Base-by-base conservation (phyloP, 2,888 invertebrate species). In the Phalera bucephala region DNA sequence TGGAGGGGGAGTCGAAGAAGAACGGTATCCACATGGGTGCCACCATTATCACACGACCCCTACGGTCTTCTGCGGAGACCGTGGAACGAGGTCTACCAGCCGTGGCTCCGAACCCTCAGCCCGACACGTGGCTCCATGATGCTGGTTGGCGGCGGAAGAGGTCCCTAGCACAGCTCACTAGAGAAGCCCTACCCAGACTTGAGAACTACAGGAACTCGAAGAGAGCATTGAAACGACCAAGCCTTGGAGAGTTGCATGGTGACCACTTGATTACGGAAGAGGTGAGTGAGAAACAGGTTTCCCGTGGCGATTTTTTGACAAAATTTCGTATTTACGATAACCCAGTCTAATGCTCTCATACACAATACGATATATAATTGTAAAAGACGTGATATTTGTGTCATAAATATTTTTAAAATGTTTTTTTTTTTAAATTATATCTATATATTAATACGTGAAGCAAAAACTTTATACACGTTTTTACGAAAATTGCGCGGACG, bases 131-230 rank as follows among this genome's bases (percentile, higher is more conserved):
- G 85, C 74, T 87, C 0, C 88, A 87, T 22, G 90, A 89, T 30
- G 84, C 84, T 0, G 85, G 85, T 9, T 88, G 87, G 81, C 64
- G 84, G 17, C 68, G 93, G 41, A 91, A 92, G 57, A 75, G 91
- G 13, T 93, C 93, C 1, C 69, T 94, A 52, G 93, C 93, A 1
- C 93, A 93, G 58, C 84, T 95, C 37, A 94, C 94, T 0, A 92
- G 94, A 56, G 97, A 97, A 75, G 94, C 95, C 1, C 73, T 96
- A 21, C 96, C 96, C 0, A 89, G 95, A 37, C 90, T 95, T 80
- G 96, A 96, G 69, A 95, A 96, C 74, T 97, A 97, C 71, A 92
- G 95, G 66, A 93, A 94, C 72, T 94, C 95, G 0, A 93, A 94
- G 63, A 90, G 95, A 52, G 94, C 94, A 0, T 79, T 93, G 33